Evolutionary conservation across 2,888 invertebrate genomes (phyloP).

Genomic region (Icerya purchasi): DNA sequence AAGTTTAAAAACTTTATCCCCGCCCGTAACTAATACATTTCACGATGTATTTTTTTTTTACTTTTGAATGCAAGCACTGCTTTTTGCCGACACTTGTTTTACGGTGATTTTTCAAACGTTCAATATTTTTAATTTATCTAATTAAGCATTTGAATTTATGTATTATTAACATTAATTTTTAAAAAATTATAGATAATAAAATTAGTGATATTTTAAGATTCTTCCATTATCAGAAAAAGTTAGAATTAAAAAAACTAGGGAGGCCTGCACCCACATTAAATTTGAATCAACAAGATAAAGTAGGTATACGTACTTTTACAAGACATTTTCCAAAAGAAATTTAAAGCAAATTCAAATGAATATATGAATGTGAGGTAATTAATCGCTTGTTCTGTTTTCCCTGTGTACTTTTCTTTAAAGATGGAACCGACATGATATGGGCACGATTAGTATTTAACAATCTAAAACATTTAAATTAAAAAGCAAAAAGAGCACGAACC

Average conservation of each 20-base stretch:
- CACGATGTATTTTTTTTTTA: too few relatives aligned
- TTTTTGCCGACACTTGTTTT: neutral
- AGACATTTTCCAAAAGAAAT: neutral
- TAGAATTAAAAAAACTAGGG: neutral
- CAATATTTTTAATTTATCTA: neutral
- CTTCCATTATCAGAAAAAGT: neutral
- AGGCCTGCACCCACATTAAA: neutral
- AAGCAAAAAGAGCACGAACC: neutral
- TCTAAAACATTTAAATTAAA: neutral
- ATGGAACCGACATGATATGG: too few relatives aligned
- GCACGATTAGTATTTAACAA: neutral
- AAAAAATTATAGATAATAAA: neutral
- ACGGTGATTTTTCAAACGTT: neutral
- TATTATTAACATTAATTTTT: neutral
- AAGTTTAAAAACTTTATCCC: too few relatives aligned
- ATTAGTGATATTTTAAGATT: neutral
- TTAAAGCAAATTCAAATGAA: neutral
- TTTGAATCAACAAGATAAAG: neutral
- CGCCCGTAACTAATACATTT: neutral
- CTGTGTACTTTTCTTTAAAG: too few relatives aligned
- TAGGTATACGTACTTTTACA: neutral
- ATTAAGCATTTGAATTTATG: neutral
- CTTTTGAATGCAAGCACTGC: neutral
- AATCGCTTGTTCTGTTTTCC: neutral
- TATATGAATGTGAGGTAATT: neutral